Percentiles rank a stretch among this genome's conserved stretches.
Evolutionary conservation across 2,113 vertebrate species (phyloP).

Genomic region (Thunnus maccoyii): DNA sequence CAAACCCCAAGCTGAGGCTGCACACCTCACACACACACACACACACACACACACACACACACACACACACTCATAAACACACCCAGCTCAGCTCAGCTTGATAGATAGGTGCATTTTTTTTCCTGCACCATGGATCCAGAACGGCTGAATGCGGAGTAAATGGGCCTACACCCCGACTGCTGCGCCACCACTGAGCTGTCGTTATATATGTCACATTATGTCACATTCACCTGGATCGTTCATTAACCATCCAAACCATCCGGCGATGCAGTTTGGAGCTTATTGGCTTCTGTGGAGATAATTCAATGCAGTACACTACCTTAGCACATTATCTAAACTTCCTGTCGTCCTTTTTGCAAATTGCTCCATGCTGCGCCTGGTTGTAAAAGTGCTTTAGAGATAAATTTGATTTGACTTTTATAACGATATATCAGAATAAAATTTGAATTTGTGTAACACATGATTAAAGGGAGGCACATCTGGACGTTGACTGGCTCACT

Average conservation of each 20-base stretch:
- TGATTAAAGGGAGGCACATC: conserved; percentile 30
- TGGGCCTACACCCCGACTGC: conserved; percentile 48
- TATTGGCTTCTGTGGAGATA: background rate
- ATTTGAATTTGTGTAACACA: conserved; percentile 1
- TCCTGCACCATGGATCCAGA: conserved; percentile 23
- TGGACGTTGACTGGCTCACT: conserved; percentile 19
- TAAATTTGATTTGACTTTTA: conserved; percentile 20
- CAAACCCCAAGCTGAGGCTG: background rate
- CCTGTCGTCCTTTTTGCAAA: background rate
- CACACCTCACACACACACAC: background rate
- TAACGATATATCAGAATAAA: background rate
- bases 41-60: conserved; percentile 1
- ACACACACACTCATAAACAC: conserved; percentile 2
- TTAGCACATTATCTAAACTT: background rate
- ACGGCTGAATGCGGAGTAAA: conserved; percentile 60
- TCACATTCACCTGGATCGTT: conserved; percentile 53
- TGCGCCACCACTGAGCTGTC: conserved; percentile 17
- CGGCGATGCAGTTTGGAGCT: background rate
- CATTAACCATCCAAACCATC: conserved; percentile 57
- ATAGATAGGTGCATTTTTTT: conserved; percentile 57
- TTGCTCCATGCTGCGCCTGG: background rate
- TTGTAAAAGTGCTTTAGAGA: conserved; percentile 5
- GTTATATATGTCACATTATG: conserved; percentile 51
- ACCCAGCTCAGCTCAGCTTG: conserved; percentile 31
- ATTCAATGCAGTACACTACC: background rate